These are phyloP conservation scores for Plagiodera versicolora DNA, from an alignment of 2,888 invertebrate genomes.

Conservation along the genomic window DNA sequence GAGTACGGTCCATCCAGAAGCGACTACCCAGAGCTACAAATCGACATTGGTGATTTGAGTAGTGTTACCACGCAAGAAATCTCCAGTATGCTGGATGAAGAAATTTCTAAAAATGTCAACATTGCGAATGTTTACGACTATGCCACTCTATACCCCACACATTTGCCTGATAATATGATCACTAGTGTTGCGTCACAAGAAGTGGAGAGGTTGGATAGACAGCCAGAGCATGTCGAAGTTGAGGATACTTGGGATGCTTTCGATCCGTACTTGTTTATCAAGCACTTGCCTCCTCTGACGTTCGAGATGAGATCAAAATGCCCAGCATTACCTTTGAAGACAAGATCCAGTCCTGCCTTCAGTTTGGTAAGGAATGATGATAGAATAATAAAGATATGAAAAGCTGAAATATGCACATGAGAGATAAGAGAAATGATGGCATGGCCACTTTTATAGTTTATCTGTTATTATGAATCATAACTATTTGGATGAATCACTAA, in stretches of 20 bases:
- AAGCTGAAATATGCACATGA: too few relatives aligned
- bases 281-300: constrained; percentile 82
- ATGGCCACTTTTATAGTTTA: too few relatives aligned
- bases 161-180: constrained; percentile 45
- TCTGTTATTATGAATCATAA: too few relatives aligned
- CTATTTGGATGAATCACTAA: too few relatives aligned
- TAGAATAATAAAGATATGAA: too few relatives aligned
- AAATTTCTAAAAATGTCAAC: constrained; percentile 52
- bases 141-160: constrained; percentile 43
- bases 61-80: constrained; percentile 57
- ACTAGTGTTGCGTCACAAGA: constrained; percentile 43
- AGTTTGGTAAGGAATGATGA: constrained; percentile 71
- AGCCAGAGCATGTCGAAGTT: constrained; percentile 52
- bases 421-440: background rate
- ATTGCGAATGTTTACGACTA: constrained; percentile 48
- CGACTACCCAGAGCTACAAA: constrained; percentile 52
- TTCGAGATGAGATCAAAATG: constrained; percentile 72
- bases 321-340: constrained; percentile 88
- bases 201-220: constrained; percentile 48
- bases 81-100: constrained; percentile 58
- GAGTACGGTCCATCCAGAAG: constrained; percentile 49
- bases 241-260: constrained; percentile 76
- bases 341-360: constrained; percentile 89
- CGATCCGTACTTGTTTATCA: constrained; percentile 89
- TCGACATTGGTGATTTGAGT: constrained; percentile 51